Evolutionary conservation across 2,888 invertebrate species (phyloP).

Genomic region (Agrotis segetum): DNA sequence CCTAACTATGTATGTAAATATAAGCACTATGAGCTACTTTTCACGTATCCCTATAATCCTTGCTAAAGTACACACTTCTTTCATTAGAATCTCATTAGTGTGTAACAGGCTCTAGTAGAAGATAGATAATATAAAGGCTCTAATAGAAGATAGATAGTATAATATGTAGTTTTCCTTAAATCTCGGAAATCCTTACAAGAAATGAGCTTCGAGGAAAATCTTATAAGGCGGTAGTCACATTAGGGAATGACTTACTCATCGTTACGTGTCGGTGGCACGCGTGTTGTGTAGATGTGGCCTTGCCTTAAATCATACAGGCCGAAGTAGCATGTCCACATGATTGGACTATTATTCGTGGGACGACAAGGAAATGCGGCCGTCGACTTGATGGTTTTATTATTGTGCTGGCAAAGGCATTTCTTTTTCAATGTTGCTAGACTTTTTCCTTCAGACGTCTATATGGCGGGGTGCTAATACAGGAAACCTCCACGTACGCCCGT

Average conservation of each 20-base stretch:
- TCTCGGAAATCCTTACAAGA: conserved; percentile 24
- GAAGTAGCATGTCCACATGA: conserved; percentile 39
- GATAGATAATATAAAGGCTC: background rate
- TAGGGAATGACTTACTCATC: conserved; percentile 44
- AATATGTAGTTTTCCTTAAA: background rate
- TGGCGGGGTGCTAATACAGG: no score
- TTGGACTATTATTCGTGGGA: conserved; percentile 47
- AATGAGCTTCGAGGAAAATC: conserved; percentile 26
- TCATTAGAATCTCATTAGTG: background rate
- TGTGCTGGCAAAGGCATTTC: conserved; percentile 8
- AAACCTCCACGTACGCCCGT: no score
- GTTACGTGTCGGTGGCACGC: conserved; percentile 17
- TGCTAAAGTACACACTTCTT: background rate
- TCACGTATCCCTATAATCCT: background rate
- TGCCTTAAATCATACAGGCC: conserved; percentile 26
- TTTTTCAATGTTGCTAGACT: background rate
- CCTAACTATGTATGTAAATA: no score
- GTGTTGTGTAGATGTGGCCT: conserved; percentile 21
- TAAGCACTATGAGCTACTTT: no score
- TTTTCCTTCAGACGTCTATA: background rate
- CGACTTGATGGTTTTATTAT: conserved; percentile 44
- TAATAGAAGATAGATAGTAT: no score
- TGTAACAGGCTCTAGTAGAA: background rate
- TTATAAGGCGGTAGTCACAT: conserved; percentile 37
- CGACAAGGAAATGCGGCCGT: conserved; percentile 41